Percentiles rank a stretch among this genome's conserved stretches.
Evolutionary conservation across 2,113 vertebrate species (phyloP).

Genomic region (Anhinga anhinga): DNA sequence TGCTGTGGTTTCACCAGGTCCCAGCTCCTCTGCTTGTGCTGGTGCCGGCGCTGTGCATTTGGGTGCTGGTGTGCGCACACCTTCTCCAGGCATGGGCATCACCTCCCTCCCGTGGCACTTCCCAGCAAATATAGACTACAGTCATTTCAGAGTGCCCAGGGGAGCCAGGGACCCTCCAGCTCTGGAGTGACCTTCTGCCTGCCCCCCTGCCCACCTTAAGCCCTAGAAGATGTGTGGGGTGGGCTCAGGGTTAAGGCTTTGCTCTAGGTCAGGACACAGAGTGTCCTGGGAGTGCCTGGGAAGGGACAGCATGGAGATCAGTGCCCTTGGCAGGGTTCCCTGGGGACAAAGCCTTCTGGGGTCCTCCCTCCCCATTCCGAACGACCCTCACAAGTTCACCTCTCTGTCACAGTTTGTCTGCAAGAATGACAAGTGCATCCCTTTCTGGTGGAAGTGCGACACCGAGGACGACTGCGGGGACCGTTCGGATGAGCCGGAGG

Average conservation of each 20-base stretch:
- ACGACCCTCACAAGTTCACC: neutral
- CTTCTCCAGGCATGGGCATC: neutral
- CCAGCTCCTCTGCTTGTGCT: neutral
- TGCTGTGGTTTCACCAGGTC: rapidly evolving
- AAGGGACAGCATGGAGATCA: neutral
- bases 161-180: neutral
- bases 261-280: neutral
- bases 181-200: neutral
- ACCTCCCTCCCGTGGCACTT: neutral
- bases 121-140: neutral
- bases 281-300: neutral
- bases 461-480: slow-evolving; percentile 97
- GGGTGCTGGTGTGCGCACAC: rapidly evolving
- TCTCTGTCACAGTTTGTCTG: slow-evolving; percentile 87
- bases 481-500: slow-evolving; percentile 89
- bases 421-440: slow-evolving; percentile 99
- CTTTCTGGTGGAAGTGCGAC: slow-evolving; percentile 99
- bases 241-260: neutral
- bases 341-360: neutral
- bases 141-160: too few relatives aligned
- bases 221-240: neutral
- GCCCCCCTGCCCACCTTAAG: neutral
- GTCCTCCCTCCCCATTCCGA: neutral
- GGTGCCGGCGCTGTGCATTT: neutral
- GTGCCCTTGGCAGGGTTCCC: neutral